Conservation (phyloP, 1,140 invertebrate species). For the Dendroctonus ponderosae region DNA sequence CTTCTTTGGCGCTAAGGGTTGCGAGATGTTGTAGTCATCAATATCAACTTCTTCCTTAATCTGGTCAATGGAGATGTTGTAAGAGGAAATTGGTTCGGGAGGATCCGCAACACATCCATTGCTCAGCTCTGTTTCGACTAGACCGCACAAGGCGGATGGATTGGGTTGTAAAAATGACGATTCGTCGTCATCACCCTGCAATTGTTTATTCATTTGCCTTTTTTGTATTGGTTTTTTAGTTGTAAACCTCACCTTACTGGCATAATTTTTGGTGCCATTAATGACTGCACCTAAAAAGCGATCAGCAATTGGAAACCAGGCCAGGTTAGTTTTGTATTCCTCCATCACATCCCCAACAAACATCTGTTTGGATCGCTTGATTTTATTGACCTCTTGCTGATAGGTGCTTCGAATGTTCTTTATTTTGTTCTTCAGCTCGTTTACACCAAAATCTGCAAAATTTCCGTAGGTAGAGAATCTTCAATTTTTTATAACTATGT, state of each 20-base stretch:
- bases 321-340: slow-evolving; percentile 28
- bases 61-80: background rate
- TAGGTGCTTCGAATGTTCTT: slow-evolving; percentile 55
- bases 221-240: background rate
- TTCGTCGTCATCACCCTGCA: slow-evolving; percentile 2
- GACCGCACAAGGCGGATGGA: slow-evolving; percentile 2
- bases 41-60: slow-evolving; percentile 12
- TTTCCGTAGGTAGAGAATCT: too few relatives aligned
- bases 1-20: slow-evolving; percentile 1
- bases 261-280: slow-evolving; percentile 8
- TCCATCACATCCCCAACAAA: slow-evolving; percentile 20
- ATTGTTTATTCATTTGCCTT: background rate
- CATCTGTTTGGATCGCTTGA: slow-evolving; percentile 33
- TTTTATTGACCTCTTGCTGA: slow-evolving; percentile 54
- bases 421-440: slow-evolving; percentile 55
- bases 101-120: background rate
- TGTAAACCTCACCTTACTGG: background rate
- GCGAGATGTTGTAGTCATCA: background rate
- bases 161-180: slow-evolving; percentile 1
- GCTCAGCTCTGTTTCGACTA: slow-evolving; percentile 21
- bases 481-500: background rate
- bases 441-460: slow-evolving; percentile 35
- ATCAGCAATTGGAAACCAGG: slow-evolving; percentile 31
- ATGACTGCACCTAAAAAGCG: slow-evolving; percentile 25
- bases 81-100: background rate